Percentiles rank a stretch among this genome's conserved stretches.
phyloP scores from a whole-genome alignment of 2,888 invertebrate species.

The Leptopilina myrica region DNA sequence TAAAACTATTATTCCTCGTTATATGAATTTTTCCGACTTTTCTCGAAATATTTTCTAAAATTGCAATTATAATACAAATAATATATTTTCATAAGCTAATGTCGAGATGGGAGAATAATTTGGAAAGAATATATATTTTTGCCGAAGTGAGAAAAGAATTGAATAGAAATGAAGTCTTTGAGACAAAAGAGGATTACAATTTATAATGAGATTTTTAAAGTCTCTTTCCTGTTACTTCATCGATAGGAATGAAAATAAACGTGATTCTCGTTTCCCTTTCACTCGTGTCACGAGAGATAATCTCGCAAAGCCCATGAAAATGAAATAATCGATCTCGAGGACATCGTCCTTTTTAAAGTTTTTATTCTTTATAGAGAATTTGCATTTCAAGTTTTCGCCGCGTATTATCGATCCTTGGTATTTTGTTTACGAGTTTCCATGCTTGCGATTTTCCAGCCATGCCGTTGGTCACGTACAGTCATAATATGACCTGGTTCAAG shows the following conservation, averaged over 20 bases:
- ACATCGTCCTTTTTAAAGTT: not conserved
- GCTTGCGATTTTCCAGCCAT: not conserved
- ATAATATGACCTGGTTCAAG: constrained; percentile 1
- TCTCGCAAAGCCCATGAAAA: not conserved
- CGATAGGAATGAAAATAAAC: not conserved
- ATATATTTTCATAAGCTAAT: too few relatives aligned
- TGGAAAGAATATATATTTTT: too few relatives aligned
- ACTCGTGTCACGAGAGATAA: not conserved
- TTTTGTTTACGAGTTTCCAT: constrained; percentile 13
- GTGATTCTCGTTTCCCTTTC: not conserved
- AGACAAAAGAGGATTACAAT: not conserved
- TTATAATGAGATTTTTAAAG: constrained; percentile 1
- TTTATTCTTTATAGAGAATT: not conserved
- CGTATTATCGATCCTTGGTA: not conserved
- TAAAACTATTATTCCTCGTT: too few relatives aligned
- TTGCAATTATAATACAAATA: too few relatives aligned
- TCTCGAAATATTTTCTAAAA: too few relatives aligned
- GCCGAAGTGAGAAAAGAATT: too few relatives aligned
- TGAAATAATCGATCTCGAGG: constrained; percentile 11
- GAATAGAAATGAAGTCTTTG: too few relatives aligned
- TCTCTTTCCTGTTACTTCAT: not conserved
- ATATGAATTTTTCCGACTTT: too few relatives aligned
- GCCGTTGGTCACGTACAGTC: constrained; percentile 29
- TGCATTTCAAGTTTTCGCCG: not conserved
- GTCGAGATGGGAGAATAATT: too few relatives aligned